phyloP scores from a whole-genome alignment of 2,888 invertebrate genomes.

The Podabrus alpinus region DNA sequence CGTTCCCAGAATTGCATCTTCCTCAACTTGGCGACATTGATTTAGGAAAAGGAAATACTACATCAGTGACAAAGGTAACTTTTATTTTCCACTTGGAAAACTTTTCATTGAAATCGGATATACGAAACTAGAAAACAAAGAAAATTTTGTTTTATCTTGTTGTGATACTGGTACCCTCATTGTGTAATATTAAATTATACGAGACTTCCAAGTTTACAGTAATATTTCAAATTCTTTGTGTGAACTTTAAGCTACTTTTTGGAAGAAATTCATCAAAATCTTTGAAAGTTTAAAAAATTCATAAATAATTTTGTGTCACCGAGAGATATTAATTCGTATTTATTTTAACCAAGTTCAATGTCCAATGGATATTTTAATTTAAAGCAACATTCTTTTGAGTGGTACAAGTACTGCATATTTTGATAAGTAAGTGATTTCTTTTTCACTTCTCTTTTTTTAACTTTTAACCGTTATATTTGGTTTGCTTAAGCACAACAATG shows the following conservation, averaged over 20 bases:
- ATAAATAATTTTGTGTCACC: no score
- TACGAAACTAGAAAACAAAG: no score
- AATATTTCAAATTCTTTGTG: no score
- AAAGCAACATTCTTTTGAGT: neutral
- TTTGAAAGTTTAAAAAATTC: no score
- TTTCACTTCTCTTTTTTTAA: neutral
- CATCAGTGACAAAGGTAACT: slow-evolving; percentile 52
- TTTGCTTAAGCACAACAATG: neutral
- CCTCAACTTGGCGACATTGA: slow-evolving; percentile 41
- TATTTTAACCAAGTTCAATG: neutral
- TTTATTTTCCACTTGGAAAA: no score
- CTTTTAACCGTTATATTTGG: neutral
- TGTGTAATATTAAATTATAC: no score
- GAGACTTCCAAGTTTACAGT: no score
- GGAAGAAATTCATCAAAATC: no score
- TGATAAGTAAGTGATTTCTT: neutral
- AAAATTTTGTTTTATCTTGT: slow-evolving; percentile 11
- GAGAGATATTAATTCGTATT: neutral
- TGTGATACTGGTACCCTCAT: neutral
- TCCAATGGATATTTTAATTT: neutral
- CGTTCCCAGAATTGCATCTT: slow-evolving; percentile 32
- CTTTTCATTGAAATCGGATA: no score
- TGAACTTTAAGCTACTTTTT: no score
- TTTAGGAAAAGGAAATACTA: slow-evolving; percentile 52
- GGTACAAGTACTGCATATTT: neutral